Evolutionary conservation across 2,888 invertebrate genomes (phyloP).

Genomic region (Andrena haemorrhoa): DNA sequence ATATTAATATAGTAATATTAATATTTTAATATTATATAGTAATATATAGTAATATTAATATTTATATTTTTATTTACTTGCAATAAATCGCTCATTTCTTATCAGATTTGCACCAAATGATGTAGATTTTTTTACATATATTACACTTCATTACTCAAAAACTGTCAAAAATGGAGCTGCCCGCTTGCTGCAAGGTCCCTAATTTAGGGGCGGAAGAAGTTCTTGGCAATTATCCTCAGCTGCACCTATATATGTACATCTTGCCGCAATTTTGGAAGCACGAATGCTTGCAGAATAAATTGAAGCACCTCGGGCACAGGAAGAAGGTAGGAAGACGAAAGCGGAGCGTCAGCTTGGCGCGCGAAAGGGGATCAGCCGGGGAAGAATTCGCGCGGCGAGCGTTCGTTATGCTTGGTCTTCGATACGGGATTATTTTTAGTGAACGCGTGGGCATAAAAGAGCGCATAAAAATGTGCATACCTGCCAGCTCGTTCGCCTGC

Average conservation of each 20-base stretch:
- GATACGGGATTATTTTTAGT: slow-evolving; percentile 79
- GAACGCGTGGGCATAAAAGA: slow-evolving; percentile 78
- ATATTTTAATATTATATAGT: no score
- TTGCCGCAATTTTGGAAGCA: neutral
- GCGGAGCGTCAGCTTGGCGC: slow-evolving; percentile 5
- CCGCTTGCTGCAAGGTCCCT: no score
- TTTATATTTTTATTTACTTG: no score
- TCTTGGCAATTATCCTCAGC: neutral
- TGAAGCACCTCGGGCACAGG: neutral
- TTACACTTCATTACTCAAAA: no score
- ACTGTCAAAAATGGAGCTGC: no score
- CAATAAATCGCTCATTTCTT: no score
- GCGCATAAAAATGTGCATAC: slow-evolving; percentile 80
- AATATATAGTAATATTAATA: no score
- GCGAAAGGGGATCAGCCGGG: slow-evolving; percentile 58
- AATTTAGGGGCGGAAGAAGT: neutral
- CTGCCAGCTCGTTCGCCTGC: slow-evolving; percentile 71
- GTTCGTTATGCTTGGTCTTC: slow-evolving; percentile 69
- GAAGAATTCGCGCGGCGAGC: slow-evolving; percentile 56
- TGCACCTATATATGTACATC: neutral
- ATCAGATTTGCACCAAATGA: no score
- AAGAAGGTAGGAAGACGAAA: slow-evolving; percentile 3
- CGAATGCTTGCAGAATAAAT: slow-evolving; percentile 17
- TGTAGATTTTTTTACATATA: no score
- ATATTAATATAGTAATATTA: no score